Percentiles rank a stretch among this genome's conserved stretches.
Evolutionary conservation across 1,140 invertebrate species (phyloP).

Genomic region (Lasioglossum albipes): DNA sequence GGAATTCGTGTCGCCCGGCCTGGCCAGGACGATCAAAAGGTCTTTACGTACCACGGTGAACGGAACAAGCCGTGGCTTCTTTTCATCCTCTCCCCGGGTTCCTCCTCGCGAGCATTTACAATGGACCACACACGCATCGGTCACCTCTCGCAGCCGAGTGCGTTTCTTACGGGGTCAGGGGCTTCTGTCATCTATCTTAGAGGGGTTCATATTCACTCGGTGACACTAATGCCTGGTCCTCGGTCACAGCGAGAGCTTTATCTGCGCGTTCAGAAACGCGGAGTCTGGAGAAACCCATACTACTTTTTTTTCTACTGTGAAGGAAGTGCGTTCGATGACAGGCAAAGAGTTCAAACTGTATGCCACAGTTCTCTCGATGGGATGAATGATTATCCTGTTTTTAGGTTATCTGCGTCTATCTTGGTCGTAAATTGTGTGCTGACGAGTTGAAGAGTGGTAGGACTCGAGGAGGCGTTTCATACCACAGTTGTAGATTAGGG

Average conservation of each 20-base stretch:
- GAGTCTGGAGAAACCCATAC: no score
- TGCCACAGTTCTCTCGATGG: background rate
- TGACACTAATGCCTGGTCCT: slow-evolving; percentile 72
- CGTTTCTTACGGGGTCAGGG: slow-evolving; percentile 61
- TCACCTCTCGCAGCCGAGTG: slow-evolving; percentile 62
- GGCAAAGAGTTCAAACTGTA: background rate
- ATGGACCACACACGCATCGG: slow-evolving; percentile 77
- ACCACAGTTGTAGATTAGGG: no score
- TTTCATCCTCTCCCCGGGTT: slow-evolving; percentile 41
- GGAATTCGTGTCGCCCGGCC: slow-evolving; percentile 54
- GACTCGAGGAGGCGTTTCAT: no score
- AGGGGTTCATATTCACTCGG: slow-evolving; percentile 70
- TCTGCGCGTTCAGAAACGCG: slow-evolving; percentile 28
- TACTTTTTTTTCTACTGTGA: background rate
- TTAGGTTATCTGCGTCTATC: background rate
- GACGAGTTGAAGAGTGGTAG: no score
- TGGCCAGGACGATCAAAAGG: slow-evolving; percentile 58
- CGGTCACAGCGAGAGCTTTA: slow-evolving; percentile 43
- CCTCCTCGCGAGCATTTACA: slow-evolving; percentile 55
- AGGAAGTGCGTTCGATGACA: slow-evolving; percentile 14
- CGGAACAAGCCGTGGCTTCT: slow-evolving; percentile 52
- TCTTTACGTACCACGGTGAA: slow-evolving; percentile 57
- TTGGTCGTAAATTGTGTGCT: background rate
- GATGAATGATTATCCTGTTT: background rate
- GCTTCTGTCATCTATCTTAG: slow-evolving; percentile 73